Evolutionary conservation across 1,140 invertebrate species (phyloP).

Genomic region (Antheraea mylitta): DNA sequence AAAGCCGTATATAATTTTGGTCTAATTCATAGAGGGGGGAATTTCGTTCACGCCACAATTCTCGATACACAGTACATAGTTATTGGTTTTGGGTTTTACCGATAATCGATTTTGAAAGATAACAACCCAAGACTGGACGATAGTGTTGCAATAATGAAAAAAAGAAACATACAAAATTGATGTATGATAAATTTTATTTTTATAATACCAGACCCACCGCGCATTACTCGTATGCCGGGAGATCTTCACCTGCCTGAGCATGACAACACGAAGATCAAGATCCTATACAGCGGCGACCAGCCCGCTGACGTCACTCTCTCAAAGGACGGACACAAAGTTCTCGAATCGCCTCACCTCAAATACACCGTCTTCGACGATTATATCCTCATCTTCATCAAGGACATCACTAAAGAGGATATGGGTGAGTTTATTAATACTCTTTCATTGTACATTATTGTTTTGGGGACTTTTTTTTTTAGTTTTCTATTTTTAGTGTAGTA

Average conservation of each 20-base stretch:
- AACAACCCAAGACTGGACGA: too few species aligned
- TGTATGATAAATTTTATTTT: neutral
- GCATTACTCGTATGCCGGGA: constrained; percentile 94
- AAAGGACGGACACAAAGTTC: constrained; percentile 89
- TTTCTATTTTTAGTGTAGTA: too few species aligned
- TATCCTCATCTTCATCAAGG: constrained; percentile 94
- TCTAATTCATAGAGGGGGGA: too few species aligned
- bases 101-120: too few species aligned
- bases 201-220: constrained; percentile 86
- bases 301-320: constrained; percentile 92
- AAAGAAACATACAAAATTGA: neutral
- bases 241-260: constrained; percentile 94
- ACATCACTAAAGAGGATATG: constrained; percentile 90
- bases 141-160: too few species aligned
- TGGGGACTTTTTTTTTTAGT: too few species aligned
- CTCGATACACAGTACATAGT: too few species aligned
- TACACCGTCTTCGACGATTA: constrained; percentile 98
- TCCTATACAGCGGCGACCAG: constrained; percentile 94
- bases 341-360: constrained; percentile 91
- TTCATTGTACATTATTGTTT: neutral
- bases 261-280: constrained; percentile 97
- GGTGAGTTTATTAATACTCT: constrained; percentile 74
- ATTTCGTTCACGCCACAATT: too few species aligned
- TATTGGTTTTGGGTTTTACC: too few species aligned
- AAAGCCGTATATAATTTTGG: too few species aligned